Conservation (phyloP, 2,113 vertebrate genomes). For the Trichomycterus rosablanca region DNA sequence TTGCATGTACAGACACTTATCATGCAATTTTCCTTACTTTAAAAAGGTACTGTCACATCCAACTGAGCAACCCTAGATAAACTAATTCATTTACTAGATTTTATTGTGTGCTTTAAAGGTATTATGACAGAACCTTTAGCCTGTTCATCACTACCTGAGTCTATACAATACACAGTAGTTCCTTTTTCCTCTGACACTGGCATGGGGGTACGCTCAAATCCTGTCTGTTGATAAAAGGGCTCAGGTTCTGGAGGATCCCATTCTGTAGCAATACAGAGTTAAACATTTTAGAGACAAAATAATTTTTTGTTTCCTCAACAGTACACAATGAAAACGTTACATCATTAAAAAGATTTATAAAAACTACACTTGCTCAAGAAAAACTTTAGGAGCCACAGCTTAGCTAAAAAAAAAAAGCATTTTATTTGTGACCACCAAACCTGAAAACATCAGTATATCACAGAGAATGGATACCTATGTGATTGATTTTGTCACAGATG, state of each 20-base stretch:
- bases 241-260: conserved; percentile 80
- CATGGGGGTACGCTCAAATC: conserved; percentile 54
- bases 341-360: too few species aligned
- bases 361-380: too few species aligned
- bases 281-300: background rate
- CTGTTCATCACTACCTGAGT: conserved; percentile 69
- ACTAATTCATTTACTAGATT: too few species aligned
- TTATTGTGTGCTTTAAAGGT: too few species aligned
- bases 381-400: too few species aligned
- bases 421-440: background rate
- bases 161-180: conserved; percentile 70
- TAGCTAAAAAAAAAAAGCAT: too few species aligned
- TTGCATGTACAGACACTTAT: too few species aligned
- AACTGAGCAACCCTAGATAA: too few species aligned
- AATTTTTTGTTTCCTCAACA: background rate
- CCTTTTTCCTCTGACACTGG: conserved; percentile 58
- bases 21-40: too few species aligned
- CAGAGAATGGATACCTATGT: conserved; percentile 70
- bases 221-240: conserved; percentile 73
- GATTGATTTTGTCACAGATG: conserved; percentile 70
- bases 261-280: conserved; percentile 59
- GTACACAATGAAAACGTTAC: too few species aligned
- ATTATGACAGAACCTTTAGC: too few species aligned
- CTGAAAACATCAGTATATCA: background rate
- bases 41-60: too few species aligned